Conservation (phyloP, 2,888 invertebrate species). For the Eupithecia vulgata region DNA sequence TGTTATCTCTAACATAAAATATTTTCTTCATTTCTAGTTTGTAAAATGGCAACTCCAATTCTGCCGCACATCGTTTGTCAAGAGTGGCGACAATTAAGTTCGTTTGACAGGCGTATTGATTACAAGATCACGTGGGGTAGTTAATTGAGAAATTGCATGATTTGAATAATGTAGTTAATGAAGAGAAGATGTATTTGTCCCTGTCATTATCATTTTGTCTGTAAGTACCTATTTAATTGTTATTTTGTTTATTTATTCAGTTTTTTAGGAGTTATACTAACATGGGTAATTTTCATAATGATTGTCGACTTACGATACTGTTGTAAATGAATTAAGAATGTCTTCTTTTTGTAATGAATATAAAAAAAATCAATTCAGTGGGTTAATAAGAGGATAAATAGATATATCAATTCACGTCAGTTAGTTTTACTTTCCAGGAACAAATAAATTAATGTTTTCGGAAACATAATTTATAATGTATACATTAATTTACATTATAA, state of each 20-base stretch:
- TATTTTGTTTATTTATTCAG: not conserved
- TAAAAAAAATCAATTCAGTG: too few species aligned
- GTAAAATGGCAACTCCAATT: not conserved
- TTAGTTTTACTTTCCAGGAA: not conserved
- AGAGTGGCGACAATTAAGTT: constrained; percentile 55
- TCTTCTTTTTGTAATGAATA: too few species aligned
- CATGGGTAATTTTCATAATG: not conserved
- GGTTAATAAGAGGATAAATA: too few species aligned
- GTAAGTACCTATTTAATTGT: not conserved
- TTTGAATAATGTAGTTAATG: constrained; percentile 17
- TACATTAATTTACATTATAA: too few species aligned
- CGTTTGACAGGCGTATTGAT: constrained; percentile 59
- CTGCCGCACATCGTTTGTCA: constrained; percentile 45
- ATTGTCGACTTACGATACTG: not conserved
- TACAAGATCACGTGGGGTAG: constrained; percentile 45
- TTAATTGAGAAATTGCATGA: constrained; percentile 34
- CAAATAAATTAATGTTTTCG: too few species aligned
- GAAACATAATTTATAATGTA: too few species aligned
- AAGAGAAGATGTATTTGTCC: not conserved
- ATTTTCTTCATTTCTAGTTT: not conserved
- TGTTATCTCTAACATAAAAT: not conserved
- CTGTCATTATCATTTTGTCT: not conserved
- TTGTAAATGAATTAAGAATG: not conserved
- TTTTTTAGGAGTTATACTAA: not conserved
- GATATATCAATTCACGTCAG: too few species aligned